phyloP scores from a whole-genome alignment of 2,888 invertebrate species.

The Metacarcinus magister region DNA sequence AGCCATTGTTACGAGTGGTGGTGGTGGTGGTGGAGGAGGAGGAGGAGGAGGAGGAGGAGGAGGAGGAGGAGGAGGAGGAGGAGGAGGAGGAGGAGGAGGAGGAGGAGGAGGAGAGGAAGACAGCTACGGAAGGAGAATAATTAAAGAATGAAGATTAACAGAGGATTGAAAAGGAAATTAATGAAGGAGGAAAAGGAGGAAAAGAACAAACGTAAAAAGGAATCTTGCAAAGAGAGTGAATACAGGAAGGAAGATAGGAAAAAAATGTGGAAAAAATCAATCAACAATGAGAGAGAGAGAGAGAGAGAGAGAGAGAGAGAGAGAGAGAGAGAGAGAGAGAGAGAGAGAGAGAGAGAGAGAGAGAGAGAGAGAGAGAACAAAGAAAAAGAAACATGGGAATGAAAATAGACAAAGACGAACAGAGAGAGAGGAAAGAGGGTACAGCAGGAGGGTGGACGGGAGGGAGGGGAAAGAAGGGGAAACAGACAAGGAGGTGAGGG shows the following conservation, averaged over 20 bases:
- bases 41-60: too few relatives aligned
- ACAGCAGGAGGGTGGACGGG: not conserved
- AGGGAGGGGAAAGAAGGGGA: not conserved
- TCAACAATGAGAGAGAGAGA: not conserved
- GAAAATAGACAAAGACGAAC: not conserved
- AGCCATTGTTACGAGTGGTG: too few relatives aligned
- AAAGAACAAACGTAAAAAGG: not conserved
- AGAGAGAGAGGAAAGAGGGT: not conserved
- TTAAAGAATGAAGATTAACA: not conserved
- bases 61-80: not conserved
- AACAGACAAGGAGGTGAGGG: not conserved
- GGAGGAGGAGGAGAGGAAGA: not conserved
- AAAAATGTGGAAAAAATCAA: not conserved
- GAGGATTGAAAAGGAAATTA: not conserved
- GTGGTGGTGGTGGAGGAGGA: too few relatives aligned
- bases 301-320: too few relatives aligned
- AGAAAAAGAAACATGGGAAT: not conserved
- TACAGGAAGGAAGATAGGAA: not conserved
- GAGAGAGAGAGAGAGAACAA: not conserved
- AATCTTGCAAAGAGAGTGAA: not conserved
- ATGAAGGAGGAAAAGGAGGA: not conserved
- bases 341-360: not conserved
- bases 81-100: not conserved
- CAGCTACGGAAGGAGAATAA: too few relatives aligned
- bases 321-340: slow-evolving; percentile 5